Conservation (phyloP, 2,113 vertebrate genomes). For the Neogobius melanostomus region DNA sequence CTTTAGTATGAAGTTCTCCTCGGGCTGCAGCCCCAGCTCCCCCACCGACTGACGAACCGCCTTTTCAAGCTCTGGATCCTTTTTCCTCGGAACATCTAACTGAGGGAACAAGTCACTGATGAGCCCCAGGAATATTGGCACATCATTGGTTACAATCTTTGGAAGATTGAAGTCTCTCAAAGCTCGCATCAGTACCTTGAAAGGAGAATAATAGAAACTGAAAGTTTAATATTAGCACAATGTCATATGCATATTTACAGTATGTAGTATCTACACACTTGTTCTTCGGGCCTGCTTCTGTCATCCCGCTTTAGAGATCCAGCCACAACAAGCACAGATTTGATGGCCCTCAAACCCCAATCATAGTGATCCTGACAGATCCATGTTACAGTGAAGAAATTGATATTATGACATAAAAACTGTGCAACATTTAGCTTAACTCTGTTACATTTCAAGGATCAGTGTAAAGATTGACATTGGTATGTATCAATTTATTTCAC, state of each 20-base stretch:
- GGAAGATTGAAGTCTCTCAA: slow-evolving; percentile 85
- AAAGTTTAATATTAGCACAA: neutral
- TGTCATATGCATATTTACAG: neutral
- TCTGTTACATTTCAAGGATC: neutral
- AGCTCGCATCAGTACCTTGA: slow-evolving; percentile 78
- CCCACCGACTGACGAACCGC: slow-evolving; percentile 78
- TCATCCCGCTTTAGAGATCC: slow-evolving; percentile 78
- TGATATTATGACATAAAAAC: neutral
- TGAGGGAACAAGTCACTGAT: slow-evolving; percentile 80
- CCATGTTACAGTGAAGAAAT: neutral
- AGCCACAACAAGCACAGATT: slow-evolving; percentile 78
- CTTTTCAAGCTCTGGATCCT: slow-evolving; percentile 79
- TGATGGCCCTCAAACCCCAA: slow-evolving; percentile 78
- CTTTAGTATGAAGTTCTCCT: slow-evolving; percentile 90
- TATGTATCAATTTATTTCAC: neutral
- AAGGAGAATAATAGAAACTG: neutral
- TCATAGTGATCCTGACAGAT: slow-evolving; percentile 75
- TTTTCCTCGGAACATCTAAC: slow-evolving; percentile 79
- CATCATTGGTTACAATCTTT: slow-evolving; percentile 79
- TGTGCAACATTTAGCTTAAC: neutral
- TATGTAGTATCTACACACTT: slow-evolving; percentile 59
- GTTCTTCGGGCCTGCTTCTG: slow-evolving; percentile 75
- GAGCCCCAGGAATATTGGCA: slow-evolving; percentile 81
- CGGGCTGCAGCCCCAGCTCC: slow-evolving; percentile 80
- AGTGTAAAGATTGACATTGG: neutral